A percentile compares a stretch with the other conserved stretches of the same genome.
Evolutionary conservation across 2,888 invertebrate species (phyloP).

Genomic region (Eristalinus sepulchralis): DNA sequence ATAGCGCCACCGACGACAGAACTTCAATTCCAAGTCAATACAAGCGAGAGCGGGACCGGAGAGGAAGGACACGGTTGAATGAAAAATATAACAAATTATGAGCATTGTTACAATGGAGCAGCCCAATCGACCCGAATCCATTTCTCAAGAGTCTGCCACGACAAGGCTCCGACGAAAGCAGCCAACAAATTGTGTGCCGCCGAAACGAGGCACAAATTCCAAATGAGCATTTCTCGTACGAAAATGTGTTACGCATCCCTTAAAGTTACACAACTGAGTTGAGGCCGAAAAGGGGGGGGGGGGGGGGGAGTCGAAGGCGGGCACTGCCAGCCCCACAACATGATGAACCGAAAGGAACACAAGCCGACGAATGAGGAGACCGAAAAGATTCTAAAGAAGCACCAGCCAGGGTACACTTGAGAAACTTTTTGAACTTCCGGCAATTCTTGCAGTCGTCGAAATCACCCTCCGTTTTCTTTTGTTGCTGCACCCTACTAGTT

Average conservation of each 20-base stretch:
- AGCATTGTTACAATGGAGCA: conserved; percentile 22
- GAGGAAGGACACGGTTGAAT: neutral
- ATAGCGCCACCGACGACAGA: neutral
- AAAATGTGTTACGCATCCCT: conserved; percentile 53
- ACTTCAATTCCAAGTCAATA: neutral
- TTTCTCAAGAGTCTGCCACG: conserved; percentile 41
- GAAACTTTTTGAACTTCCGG: conserved; percentile 69
- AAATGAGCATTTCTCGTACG: conserved; percentile 58
- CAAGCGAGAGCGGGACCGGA: neutral
- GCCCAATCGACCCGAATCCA: conserved; percentile 65
- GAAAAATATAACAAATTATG: conserved; percentile 43
- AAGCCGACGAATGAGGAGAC: neutral
- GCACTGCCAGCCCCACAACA: neutral
- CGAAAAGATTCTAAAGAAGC: neutral
- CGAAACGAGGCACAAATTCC: conserved; percentile 43
- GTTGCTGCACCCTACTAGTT: neutral
- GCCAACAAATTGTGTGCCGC: conserved; percentile 23
- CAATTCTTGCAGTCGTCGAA: conserved; percentile 54
- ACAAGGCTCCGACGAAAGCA: conserved; percentile 29
- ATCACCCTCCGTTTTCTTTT: neutral
- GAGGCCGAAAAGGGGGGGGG: too few relatives aligned
- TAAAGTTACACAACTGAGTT: conserved; percentile 31
- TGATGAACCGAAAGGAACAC: neutral
- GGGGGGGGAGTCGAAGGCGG: too few relatives aligned
- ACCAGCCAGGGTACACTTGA: conserved; percentile 44